Percentiles rank a stretch among this genome's conserved stretches.
phyloP scores from a whole-genome alignment of 2,888 invertebrate species.

The Troides oblongomaculatus region DNA sequence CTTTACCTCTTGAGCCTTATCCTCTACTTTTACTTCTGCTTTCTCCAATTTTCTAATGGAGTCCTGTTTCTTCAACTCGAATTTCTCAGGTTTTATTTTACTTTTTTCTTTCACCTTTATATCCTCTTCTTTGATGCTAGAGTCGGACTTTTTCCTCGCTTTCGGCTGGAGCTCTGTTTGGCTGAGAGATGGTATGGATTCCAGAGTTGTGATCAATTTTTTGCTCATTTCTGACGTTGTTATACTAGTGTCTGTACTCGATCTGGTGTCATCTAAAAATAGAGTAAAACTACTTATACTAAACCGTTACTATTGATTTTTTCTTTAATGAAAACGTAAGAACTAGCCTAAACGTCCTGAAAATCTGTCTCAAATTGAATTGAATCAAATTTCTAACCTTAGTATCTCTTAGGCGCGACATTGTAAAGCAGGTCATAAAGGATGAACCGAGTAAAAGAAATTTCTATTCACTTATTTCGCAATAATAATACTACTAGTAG shows the following conservation, averaged over 20 bases:
- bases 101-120: constrained; percentile 52
- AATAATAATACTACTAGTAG: too few species aligned
- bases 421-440: too few species aligned
- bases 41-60: constrained; percentile 56
- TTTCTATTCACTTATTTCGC: too few species aligned
- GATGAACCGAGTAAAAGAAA: too few species aligned
- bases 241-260: constrained; percentile 56
- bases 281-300: not conserved
- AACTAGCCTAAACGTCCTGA: too few species aligned
- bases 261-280: constrained; percentile 58
- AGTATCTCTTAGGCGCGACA: too few species aligned
- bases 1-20: constrained; percentile 38
- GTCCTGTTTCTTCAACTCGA: constrained; percentile 45
- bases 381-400: too few species aligned
- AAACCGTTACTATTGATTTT: too few species aligned
- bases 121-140: constrained; percentile 69
- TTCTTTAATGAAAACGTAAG: too few species aligned
- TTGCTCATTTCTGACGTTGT: constrained; percentile 52
- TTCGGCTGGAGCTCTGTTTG: constrained; percentile 50
- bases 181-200: constrained; percentile 35
- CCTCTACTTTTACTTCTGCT: constrained; percentile 43
- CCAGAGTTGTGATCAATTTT: constrained; percentile 42
- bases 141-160: constrained; percentile 66
- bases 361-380: too few species aligned
- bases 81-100: constrained; percentile 54